Conservation (phyloP, 2,113 vertebrate genomes). For the Forbesichthys papilliferus region DNA sequence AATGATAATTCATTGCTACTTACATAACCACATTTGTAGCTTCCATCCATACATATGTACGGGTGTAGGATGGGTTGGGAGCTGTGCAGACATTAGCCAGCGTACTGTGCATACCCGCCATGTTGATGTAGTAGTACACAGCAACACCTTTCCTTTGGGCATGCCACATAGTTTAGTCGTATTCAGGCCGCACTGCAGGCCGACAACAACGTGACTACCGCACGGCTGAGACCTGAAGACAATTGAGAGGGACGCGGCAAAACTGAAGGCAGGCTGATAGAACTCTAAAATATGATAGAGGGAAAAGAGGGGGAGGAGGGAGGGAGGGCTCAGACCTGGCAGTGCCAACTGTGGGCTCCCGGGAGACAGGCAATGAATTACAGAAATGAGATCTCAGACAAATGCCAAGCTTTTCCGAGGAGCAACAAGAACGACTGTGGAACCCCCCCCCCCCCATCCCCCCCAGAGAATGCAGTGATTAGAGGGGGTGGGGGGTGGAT, state of each 20-base stretch:
- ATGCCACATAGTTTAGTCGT: slow-evolving; percentile 56
- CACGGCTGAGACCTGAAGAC: neutral
- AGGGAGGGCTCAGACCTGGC: slow-evolving; percentile 57
- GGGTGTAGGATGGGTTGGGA: too few relatives aligned
- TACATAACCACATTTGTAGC: neutral
- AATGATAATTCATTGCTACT: slow-evolving; percentile 34
- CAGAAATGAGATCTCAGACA: slow-evolving; percentile 78
- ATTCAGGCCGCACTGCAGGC: slow-evolving; percentile 48
- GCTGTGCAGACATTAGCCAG: neutral
- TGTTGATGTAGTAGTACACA: slow-evolving; percentile 39
- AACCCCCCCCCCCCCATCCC: slow-evolving; percentile 3
- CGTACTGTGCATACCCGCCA: neutral
- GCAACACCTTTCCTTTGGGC: slow-evolving; percentile 42
- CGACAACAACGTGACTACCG: slow-evolving; percentile 22
- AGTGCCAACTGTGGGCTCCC: slow-evolving; percentile 70
- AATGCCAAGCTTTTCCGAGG: slow-evolving; percentile 76
- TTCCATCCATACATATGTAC: too few relatives aligned
- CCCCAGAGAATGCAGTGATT: slow-evolving; percentile 74
- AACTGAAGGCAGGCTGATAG: slow-evolving; percentile 15
- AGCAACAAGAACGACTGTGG: slow-evolving; percentile 51
- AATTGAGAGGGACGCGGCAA: neutral
- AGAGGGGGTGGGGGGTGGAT: slow-evolving; percentile 65
- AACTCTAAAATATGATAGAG: slow-evolving; percentile 28
- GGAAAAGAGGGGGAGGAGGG: slow-evolving; percentile 17
- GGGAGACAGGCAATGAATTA: slow-evolving; percentile 76